Evolutionary conservation across 2,888 invertebrate genomes (phyloP), one percentile per base, ranked within the genome.

Genomic region (Heliconius sara): DNA sequence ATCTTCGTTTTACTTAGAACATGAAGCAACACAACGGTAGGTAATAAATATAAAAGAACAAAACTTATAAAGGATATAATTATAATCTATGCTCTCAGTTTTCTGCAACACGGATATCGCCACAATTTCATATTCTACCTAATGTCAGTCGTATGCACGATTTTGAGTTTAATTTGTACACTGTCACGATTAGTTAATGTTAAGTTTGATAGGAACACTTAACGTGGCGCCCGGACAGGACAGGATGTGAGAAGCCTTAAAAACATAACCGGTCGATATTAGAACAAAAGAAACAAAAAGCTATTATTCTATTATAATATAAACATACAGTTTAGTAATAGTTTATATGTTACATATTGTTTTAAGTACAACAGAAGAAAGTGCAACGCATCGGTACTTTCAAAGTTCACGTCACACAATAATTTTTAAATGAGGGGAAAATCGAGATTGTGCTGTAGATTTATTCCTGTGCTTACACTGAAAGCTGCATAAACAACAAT

Each of bases 1-100:
- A 30, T 70, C 77, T 79, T 81, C 65, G 57, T 81, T 76, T 81
- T 68, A 68, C 68, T 73, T 79, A 73, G 79, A 76, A 81, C 73
- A 66, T 80, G 74, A 70, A 74, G 68, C 70, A 76, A 76, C n/a
- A 22, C 6, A 57, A 30, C 52, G 27, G 52, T 13, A 57, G 72
- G 1, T 68, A 52, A 57, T 30, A 57, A 27, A 57, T n/a, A 22
- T 27, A 72, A 16, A 52, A 72, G 12, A 72, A 72, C 34, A 72
- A 57, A 57, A n/a, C 34, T 13, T 34, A 73, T 34, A 34, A 13
- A 72, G 16, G 19, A 57, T 72, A 25, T 52, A 19, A 22, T 52
- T 57, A 27, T 12, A 30, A 57, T 52, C 13, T 0, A n/a, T 34
- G n/a, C 12, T 43, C 34, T n/a, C 71, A n/a, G 27, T 63, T 39